Evolutionary conservation across 2,797 vertebrate species (phyloP), one percentile per base, ranked within the genome.

Genomic region (Emydoidea blandingii): DNA sequence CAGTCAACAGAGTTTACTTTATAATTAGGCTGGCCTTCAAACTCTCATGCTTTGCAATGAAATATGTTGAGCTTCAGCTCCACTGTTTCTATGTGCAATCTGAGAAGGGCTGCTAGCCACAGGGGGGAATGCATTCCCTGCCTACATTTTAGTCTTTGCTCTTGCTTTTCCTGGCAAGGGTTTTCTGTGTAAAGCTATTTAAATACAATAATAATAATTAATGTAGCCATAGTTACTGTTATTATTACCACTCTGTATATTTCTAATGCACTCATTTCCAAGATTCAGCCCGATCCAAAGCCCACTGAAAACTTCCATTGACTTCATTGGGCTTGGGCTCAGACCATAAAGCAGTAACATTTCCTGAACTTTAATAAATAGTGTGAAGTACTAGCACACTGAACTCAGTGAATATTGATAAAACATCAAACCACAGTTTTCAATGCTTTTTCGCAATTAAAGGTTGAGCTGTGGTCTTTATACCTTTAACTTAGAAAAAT

Each of bases 401-500:
- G 1, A 82, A 65, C 18, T 34, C 34, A 56, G 1, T 52, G n/a
- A 49, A 87, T 88, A 88, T 84, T 84, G 29, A 34, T 2, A 81
- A 14, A 54, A 57, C 3, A 86, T 62, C n/a, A 89, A 12, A 62
- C 16, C 53, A 37, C 8, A 8, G n/a, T 79, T 88, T 57, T 94
- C 8, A 62, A 27, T 23, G 65, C 10, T 72, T 34, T 94, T 37
- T 79, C 81, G 44, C 65, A 92, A 79, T 47, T 23, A 37, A 0
- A 6, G 47, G 11, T 3, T 50, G 12, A 91, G 21, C 49, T 10
- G 4, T 87, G 9, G 29, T 81, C 11, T 79, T 56, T 91, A 41
- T 97, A 98, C 97, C 97, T 98, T 98, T 56, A 98, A 74, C 72
- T 97, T 96, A 79, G 97, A 97, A 74, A 93, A 91, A 0, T 44